A percentile compares a stretch with the other conserved stretches of the same genome.
Conservation (phyloP, 2,888 invertebrate species). For the Platycheirus albimanus region DNA sequence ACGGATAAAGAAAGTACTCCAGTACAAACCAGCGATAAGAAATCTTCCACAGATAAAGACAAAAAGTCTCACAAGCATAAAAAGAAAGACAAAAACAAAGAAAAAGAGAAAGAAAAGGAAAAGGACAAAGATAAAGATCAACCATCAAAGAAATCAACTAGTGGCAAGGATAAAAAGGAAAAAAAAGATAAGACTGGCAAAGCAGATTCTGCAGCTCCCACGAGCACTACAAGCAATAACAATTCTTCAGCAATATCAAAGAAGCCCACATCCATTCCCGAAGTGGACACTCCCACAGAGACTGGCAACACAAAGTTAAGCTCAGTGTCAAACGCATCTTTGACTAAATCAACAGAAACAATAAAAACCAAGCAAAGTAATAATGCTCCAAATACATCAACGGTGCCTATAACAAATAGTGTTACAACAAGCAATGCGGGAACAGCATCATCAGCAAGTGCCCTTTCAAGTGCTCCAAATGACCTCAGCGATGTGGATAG, state of each 20-base stretch:
- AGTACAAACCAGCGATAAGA: constrained; percentile 45
- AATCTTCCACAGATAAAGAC: constrained; percentile 81
- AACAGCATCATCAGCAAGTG: constrained; percentile 75
- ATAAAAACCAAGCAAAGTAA: constrained; percentile 79
- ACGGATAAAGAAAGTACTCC: constrained; percentile 70
- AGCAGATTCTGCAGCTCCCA: constrained; percentile 59
- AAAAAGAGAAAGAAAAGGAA: constrained; percentile 87
- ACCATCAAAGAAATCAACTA: constrained; percentile 54
- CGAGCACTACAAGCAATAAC: constrained; percentile 53
- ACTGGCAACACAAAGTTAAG: constrained; percentile 76
- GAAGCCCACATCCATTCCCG: constrained; percentile 62
- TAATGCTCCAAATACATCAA: constrained; percentile 71
- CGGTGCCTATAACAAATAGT: constrained; percentile 58
- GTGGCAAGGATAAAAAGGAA: constrained; percentile 72
- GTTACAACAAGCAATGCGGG: constrained; percentile 32
- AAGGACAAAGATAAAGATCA: constrained; percentile 85
- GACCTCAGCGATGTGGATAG: constrained; percentile 80
- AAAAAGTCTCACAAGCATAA: constrained; percentile 86
- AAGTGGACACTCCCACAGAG: constrained; percentile 72
- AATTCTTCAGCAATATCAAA: constrained; percentile 50
- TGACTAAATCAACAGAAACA: constrained; percentile 76
- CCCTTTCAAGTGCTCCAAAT: constrained; percentile 55
- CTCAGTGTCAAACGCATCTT: constrained; percentile 6
- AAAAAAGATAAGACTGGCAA: constrained; percentile 73
- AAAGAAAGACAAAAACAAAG: constrained; percentile 87